phyloP scores from a whole-genome alignment of 2,113 vertebrate species.

The Neotoma lepida region DNA sequence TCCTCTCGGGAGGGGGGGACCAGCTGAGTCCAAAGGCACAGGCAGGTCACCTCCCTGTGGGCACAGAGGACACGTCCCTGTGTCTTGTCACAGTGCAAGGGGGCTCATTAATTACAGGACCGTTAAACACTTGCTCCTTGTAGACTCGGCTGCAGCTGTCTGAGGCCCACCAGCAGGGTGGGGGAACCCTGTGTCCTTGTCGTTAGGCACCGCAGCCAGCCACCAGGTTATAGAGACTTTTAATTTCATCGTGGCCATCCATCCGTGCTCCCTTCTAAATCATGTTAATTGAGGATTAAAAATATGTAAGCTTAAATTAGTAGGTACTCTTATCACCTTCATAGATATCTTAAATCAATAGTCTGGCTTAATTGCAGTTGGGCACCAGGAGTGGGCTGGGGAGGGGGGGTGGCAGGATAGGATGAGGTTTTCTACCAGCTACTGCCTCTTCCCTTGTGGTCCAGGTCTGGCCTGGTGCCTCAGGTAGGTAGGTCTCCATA shows the following conservation, averaged over 20 bases:
- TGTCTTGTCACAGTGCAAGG: neutral
- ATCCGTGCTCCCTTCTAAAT: conserved; percentile 18
- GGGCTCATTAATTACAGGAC: conserved; percentile 29
- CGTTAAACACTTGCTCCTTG: neutral
- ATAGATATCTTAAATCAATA: conserved; percentile 64
- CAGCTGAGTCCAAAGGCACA: neutral
- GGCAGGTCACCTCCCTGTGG: neutral
- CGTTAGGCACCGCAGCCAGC: neutral
- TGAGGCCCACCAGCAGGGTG: neutral
- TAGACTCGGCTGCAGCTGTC: neutral
- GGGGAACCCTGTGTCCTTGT: neutral
- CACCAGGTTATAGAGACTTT: conserved; percentile 41
- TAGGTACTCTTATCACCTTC: conserved; percentile 42
- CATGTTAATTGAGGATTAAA: conserved; percentile 71
- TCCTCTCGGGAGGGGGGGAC: neutral
- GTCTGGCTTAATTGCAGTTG: conserved; percentile 30
- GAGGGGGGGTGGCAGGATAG: neutral
- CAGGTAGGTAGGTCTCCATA: neutral
- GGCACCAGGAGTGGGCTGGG: neutral
- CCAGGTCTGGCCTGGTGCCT: neutral
- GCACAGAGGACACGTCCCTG: neutral
- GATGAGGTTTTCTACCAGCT: neutral
- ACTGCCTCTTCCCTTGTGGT: neutral
- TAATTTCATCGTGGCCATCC: conserved; percentile 42
- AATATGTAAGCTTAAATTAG: conserved; percentile 57